These are phyloP conservation scores for Hydropsyche betteni DNA, from an alignment of 2,888 invertebrate species.

Conservation along the genomic window DNA sequence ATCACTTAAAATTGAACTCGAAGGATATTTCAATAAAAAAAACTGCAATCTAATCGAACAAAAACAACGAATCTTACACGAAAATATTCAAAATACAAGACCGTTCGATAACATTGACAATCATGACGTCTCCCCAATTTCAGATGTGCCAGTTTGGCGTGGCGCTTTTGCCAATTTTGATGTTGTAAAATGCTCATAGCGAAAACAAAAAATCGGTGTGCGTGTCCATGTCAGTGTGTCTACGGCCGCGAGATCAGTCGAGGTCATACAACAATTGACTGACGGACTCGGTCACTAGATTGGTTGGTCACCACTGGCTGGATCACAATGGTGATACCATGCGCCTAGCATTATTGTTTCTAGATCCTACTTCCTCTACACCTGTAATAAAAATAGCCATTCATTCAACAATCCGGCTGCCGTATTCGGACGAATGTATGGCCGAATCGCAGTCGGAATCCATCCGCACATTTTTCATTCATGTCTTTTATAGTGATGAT, in stretches of 20 bases:
- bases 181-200: neutral
- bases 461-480: no score
- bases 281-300: slow-evolving; percentile 16
- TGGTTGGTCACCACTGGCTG: slow-evolving; percentile 10
- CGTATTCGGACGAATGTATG: no score
- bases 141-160: slow-evolving; percentile 2
- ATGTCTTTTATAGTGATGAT: no score
- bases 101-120: no score
- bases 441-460: no score
- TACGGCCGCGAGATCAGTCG: slow-evolving; percentile 13
- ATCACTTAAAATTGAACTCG: no score
- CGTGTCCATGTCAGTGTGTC: slow-evolving; percentile 23
- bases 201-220: slow-evolving; percentile 8
- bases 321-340: slow-evolving; percentile 11
- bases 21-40: no score
- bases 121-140: no score
- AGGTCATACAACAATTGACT: slow-evolving; percentile 24
- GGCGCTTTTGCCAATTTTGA: slow-evolving; percentile 19
- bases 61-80: no score
- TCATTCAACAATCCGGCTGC: neutral
- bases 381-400: neutral
- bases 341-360: neutral
- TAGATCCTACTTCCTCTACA: neutral
- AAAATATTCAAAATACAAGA: no score
- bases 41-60: no score